Base-by-base conservation (phyloP, 2,888 invertebrate species). In the Sphecodes monilicornis region DNA sequence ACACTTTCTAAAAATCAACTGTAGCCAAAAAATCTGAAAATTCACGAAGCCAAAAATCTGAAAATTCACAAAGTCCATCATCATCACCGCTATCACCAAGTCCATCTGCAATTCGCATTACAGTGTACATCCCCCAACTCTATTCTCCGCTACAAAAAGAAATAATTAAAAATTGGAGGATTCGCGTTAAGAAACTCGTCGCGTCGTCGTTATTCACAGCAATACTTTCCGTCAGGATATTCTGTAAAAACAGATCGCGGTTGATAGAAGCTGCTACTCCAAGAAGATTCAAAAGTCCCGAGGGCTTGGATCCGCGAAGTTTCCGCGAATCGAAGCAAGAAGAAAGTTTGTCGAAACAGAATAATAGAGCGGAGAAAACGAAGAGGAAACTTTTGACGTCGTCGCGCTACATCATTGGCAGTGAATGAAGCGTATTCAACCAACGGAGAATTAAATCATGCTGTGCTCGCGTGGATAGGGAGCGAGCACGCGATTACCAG, bases 371-470 rank as follows among this genome's bases (percentile, higher is more conserved):
- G 29, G 36, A 13, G 29, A 39, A 43, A 66, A 64, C 16, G 11
- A 1, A 22, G 39, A 11, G 22, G 46, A 29, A 69, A 6, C 22
- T 22, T 39, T 32, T 32, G 5, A n/a, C 11, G 18, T 41, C 1
- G 16, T 13, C 2, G n/a, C 41, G 18, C 54, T 46, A 18, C 71
- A 54, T 73, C 57, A 77, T 64, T 69, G 68, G 16, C 32, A 5
- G 46, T 72, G 76, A 82, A 81, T 43, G 50, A 64, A 39, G 26
- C n/a, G 54, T 69, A 76, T 76, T 64, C 64, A 71, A 4, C 43
- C 4, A 26, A 76, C 57, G 22, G 57, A 66, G 69, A 70, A 83
- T 76, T 82, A 36, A 78, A 82, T 84, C 76, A 78, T 32, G 83
- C 50, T 72, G 50, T 36, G 22, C 68, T 41, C 16, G 13, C 78